Evolutionary conservation across 2,797 vertebrate genomes (phyloP).

Genomic region (Sebastolobus alascanus): DNA sequence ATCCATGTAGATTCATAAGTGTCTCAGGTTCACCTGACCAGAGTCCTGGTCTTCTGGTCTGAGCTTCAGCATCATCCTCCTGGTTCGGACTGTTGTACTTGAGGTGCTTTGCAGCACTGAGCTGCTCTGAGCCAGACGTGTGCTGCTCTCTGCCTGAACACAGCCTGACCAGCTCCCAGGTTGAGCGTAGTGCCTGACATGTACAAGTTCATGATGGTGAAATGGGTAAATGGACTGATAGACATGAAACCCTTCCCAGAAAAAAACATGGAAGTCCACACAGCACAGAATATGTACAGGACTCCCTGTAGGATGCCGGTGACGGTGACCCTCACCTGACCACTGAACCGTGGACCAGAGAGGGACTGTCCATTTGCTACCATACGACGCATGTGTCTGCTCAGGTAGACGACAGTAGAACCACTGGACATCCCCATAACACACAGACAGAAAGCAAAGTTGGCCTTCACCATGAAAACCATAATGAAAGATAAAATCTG

Average conservation of each 20-base stretch:
- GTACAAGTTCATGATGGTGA: conserved; percentile 19
- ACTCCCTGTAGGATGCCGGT: conserved; percentile 33
- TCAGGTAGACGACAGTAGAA: conserved; percentile 39
- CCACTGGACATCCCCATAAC: conserved; percentile 44
- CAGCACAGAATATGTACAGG: not conserved
- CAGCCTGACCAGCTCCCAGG: conserved; percentile 35
- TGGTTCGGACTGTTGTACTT: not conserved
- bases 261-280: not conserved
- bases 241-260: accelerated
- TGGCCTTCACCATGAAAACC: accelerated
- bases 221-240: accelerated
- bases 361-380: conserved; percentile 10
- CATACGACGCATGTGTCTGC: conserved; percentile 40
- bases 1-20: not conserved
- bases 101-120: not conserved
- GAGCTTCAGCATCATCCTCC: not conserved
- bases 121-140: conserved; percentile 29
- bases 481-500: not conserved
- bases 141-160: conserved; percentile 37
- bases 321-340: conserved; percentile 45
- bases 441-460: conserved; percentile 8
- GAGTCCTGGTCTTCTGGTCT: not conserved
- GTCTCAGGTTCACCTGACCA: not conserved
- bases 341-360: not conserved
- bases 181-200: conserved; percentile 17